Percentiles rank a stretch among this genome's conserved stretches.
Evolutionary conservation across 2,888 invertebrate genomes (phyloP).

Genomic region (Andrena fulva): DNA sequence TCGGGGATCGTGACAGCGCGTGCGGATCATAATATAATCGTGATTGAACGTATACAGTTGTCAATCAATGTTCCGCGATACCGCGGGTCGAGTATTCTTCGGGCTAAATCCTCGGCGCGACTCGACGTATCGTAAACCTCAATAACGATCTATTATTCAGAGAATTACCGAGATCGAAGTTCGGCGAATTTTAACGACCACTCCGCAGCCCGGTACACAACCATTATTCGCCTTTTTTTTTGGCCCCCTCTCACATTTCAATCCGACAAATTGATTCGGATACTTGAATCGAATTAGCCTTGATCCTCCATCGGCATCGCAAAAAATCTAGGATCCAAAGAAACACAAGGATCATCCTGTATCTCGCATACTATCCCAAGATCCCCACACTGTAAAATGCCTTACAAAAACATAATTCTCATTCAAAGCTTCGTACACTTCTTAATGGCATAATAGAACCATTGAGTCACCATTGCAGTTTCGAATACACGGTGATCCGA

Average conservation of each 20-base stretch:
- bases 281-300: background rate
- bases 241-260: background rate
- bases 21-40: conserved; percentile 51
- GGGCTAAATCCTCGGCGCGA: conserved; percentile 17
- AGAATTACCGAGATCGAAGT: background rate
- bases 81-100: background rate
- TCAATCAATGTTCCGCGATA: conserved; percentile 43
- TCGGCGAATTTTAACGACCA: background rate
- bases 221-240: background rate
- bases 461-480: too few relatives aligned
- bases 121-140: background rate
- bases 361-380: too few relatives aligned
- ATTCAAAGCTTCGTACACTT: too few relatives aligned
- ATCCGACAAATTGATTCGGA: conserved; percentile 13
- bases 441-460: too few relatives aligned
- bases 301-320: background rate
- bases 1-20: conserved; percentile 41
- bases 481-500: too few relatives aligned
- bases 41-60: conserved; percentile 41
- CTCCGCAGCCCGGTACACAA: background rate
- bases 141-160: conserved; percentile 35
- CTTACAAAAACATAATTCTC: too few relatives aligned
- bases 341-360: too few relatives aligned
- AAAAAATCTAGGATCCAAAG: background rate
- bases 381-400: too few relatives aligned